Percentiles rank a stretch among this genome's conserved stretches.
phyloP scores from a whole-genome alignment of 2,797 vertebrate species.

The Bradypus variegatus region DNA sequence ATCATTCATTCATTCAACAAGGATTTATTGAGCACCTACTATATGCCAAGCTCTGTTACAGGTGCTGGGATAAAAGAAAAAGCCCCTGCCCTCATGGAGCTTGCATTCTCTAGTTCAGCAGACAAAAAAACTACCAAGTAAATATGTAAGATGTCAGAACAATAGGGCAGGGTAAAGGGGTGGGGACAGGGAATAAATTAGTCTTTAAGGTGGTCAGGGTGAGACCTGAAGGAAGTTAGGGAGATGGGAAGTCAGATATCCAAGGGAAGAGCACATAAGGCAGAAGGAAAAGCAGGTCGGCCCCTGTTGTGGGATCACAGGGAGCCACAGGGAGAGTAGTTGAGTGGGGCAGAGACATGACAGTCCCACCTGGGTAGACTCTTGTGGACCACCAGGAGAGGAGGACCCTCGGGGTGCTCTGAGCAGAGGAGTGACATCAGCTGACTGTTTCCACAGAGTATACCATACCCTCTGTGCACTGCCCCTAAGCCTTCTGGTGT shows the following conservation, averaged over 20 bases:
- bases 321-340: rapidly evolving
- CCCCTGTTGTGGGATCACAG: background rate
- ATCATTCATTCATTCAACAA: background rate
- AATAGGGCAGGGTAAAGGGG: background rate
- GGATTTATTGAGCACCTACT: background rate
- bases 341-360: background rate
- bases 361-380: background rate
- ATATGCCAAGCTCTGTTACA: background rate
- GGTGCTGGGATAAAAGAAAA: background rate
- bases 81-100: background rate
- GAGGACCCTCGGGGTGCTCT: background rate
- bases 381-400: background rate
- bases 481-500: background rate
- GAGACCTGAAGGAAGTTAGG: background rate
- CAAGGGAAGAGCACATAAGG: background rate
- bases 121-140: background rate
- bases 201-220: background rate
- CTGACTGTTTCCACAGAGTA: background rate
- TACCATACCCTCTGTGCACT: background rate
- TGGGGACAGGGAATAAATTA: background rate
- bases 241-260: background rate
- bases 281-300: background rate
- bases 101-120: background rate
- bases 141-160: background rate
- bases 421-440: background rate